Evolutionary conservation across 2,888 invertebrate genomes (phyloP).

Genomic region (Pocota personata): DNA sequence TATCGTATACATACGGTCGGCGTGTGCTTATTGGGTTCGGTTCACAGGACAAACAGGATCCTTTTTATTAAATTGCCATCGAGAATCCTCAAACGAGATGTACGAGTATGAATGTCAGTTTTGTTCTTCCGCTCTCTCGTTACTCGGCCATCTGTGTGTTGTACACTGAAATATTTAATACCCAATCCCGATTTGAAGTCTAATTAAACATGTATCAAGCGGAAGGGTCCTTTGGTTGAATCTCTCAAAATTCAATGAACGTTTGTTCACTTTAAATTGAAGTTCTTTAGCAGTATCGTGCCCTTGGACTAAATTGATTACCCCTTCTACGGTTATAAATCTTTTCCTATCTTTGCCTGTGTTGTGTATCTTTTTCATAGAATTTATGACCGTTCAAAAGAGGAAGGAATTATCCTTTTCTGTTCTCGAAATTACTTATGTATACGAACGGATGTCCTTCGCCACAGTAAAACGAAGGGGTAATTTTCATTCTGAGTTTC

Average conservation of each 20-base stretch:
- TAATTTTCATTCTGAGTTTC: background rate
- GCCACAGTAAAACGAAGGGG: background rate
- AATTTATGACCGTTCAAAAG: conserved; percentile 35
- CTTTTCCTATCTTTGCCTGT: conserved; percentile 40
- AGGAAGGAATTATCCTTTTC: conserved; percentile 44
- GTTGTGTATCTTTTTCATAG: conserved; percentile 26
- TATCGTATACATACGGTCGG: background rate
- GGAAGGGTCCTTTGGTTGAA: background rate
- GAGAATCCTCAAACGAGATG: background rate
- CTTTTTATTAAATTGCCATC: conserved; percentile 20
- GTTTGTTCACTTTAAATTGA: background rate
- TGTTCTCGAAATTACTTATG: background rate
- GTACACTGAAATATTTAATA: background rate
- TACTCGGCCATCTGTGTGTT: background rate
- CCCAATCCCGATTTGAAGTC: background rate
- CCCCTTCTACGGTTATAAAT: conserved; percentile 26
- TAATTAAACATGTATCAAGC: background rate
- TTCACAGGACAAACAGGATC: conserved; percentile 22
- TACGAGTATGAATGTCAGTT: background rate
- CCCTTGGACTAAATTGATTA: conserved; percentile 14
- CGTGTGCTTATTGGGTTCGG: background rate
- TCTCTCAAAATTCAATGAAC: conserved; percentile 16
- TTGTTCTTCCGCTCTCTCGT: background rate
- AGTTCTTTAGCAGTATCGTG: background rate
- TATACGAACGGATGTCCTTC: background rate